These are phyloP conservation scores for Stegostoma tigrinum DNA, from an alignment of 2,113 vertebrate genomes.

Conservation along the genomic window DNA sequence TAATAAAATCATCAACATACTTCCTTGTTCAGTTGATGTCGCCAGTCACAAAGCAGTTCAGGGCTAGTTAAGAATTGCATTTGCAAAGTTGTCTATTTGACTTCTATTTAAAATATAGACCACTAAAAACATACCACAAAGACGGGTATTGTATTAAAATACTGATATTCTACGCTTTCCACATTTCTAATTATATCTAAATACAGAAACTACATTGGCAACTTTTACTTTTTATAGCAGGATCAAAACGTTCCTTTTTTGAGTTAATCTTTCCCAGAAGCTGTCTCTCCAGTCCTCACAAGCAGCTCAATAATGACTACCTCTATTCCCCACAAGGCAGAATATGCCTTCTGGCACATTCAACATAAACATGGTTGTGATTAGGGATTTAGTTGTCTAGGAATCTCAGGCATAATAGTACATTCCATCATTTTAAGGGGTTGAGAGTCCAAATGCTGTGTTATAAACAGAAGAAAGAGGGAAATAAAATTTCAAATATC, in stretches of 20 bases:
- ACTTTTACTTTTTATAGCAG: not conserved
- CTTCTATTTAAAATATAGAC: not conserved
- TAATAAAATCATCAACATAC: not conserved
- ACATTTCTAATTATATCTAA: not conserved
- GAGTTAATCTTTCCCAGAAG: not conserved
- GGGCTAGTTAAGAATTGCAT: not conserved
- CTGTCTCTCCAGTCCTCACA: not conserved
- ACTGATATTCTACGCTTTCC: not conserved
- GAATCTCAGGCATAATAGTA: not conserved
- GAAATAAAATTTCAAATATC: not conserved
- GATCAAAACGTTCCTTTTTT: not conserved
- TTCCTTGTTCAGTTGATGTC: not conserved
- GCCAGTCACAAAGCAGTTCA: not conserved
- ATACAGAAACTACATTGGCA: not conserved
- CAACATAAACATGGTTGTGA: not conserved
- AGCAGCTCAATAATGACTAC: not conserved
- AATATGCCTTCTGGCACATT: not conserved
- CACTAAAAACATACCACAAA: not conserved
- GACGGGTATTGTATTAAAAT: not conserved
- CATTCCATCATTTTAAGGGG: not conserved
- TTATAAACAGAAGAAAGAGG: not conserved
- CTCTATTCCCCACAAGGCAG: not conserved
- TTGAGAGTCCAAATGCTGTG: not conserved
- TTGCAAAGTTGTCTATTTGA: not conserved
- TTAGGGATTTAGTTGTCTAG: not conserved